These are phyloP conservation scores for Urocyon cinereoargenteus DNA, from an alignment of 2,797 vertebrate genomes.

Conservation along the genomic window DNA sequence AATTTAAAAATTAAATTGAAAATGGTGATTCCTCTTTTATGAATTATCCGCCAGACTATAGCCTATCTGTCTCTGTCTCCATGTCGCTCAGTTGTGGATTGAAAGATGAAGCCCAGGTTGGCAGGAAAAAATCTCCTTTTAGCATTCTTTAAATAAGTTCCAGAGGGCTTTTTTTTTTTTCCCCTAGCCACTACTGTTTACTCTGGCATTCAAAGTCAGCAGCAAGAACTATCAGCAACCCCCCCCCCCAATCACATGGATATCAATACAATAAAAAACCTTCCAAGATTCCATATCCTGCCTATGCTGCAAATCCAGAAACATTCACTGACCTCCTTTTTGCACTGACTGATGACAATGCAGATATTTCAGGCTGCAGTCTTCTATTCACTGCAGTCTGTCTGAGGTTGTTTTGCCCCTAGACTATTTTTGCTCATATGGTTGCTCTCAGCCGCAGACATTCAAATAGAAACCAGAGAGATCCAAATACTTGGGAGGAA, in stretches of 20 bases:
- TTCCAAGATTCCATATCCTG: slow-evolving; percentile 81
- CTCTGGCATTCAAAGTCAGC: slow-evolving; percentile 66
- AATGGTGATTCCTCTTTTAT: slow-evolving; percentile 18
- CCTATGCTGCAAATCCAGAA: slow-evolving; percentile 75
- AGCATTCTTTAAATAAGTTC: slow-evolving; percentile 79
- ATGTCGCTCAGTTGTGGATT: slow-evolving; percentile 72
- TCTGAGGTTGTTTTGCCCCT: slow-evolving; percentile 74
- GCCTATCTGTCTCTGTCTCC: slow-evolving; percentile 70
- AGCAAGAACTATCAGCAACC: slow-evolving; percentile 71
- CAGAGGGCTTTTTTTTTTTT: slow-evolving; percentile 51
- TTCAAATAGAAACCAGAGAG: slow-evolving; percentile 81
- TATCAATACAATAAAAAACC: slow-evolving; percentile 73
- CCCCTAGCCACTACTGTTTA: slow-evolving; percentile 73
- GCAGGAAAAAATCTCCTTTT: slow-evolving; percentile 70
- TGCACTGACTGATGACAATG: slow-evolving; percentile 78
- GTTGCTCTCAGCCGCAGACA: slow-evolving; percentile 80
- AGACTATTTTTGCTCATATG: slow-evolving; percentile 82
- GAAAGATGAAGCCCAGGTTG: slow-evolving; percentile 76
- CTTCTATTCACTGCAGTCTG: slow-evolving; percentile 58
- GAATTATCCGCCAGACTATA: slow-evolving; percentile 47
- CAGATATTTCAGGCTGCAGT: slow-evolving; percentile 77
- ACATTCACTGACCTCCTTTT: slow-evolving; percentile 76
- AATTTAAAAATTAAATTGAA: slow-evolving; percentile 33
- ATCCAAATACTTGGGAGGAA: slow-evolving; percentile 77
- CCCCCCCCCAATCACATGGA: slow-evolving; percentile 73